phyloP scores from a whole-genome alignment of 2,888 invertebrate genomes.

The Oxycera nigricornis region DNA sequence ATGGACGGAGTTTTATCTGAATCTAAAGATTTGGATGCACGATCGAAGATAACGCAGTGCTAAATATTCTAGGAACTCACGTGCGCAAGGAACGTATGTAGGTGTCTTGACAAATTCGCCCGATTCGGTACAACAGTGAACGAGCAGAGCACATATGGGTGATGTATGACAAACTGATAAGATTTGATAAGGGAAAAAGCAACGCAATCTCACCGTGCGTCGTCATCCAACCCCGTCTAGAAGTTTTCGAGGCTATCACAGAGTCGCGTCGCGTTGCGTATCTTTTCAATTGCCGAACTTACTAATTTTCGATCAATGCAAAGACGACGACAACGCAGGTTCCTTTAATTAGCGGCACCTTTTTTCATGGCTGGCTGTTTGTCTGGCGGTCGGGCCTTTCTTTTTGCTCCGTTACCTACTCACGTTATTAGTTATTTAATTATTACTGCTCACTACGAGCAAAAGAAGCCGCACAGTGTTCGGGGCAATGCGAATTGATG shows the following conservation, averaged over 20 bases:
- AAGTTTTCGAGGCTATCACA: not conserved
- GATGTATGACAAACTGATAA: conserved; percentile 8
- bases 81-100: no score
- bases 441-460: conserved; percentile 14
- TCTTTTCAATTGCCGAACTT: conserved; percentile 30
- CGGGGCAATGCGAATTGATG: not conserved
- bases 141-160: not conserved
- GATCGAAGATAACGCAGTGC: no score
- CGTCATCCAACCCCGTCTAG: not conserved
- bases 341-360: conserved; percentile 30
- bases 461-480: conserved; percentile 1
- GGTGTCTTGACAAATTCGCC: conserved; percentile 21
- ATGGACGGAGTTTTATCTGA: no score
- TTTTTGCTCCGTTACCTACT: not conserved
- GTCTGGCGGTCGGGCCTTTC: not conserved
- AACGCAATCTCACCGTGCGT: not conserved
- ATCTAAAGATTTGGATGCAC: no score
- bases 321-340: not conserved
- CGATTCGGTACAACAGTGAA: conserved; percentile 10
- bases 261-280: not conserved
- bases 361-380: conserved; percentile 24
- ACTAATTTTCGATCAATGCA: conserved; percentile 23
- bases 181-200: not conserved
- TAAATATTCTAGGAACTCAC: no score
- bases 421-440: conserved; percentile 19